Evolutionary conservation across 2,797 vertebrate species (phyloP).

Genomic region (Scomberomorus guttatus): DNA sequence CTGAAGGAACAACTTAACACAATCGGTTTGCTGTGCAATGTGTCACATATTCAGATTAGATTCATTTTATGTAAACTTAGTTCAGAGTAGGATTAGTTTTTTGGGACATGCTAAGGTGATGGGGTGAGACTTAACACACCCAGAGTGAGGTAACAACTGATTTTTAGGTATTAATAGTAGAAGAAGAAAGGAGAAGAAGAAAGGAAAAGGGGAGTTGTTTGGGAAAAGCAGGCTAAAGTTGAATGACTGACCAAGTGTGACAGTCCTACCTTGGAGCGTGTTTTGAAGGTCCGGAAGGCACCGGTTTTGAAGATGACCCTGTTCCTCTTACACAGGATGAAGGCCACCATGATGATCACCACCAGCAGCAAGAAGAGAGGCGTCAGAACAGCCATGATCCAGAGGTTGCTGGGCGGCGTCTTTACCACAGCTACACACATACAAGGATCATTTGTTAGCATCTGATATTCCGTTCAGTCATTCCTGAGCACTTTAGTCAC

Average conservation of each 20-base stretch:
- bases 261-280: constrained; percentile 91
- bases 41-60: constrained; percentile 36
- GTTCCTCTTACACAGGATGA: constrained; percentile 96
- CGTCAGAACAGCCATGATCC: constrained; percentile 96
- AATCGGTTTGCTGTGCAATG: constrained; percentile 22
- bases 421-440: constrained; percentile 91
- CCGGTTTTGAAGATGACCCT: constrained; percentile 95
- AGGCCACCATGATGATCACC: constrained; percentile 95
- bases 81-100: constrained; percentile 22
- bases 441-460: not conserved
- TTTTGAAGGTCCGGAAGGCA: constrained; percentile 93
- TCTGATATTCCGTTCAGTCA: constrained; percentile 18
- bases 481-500: constrained; percentile 2
- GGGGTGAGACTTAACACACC: not conserved
- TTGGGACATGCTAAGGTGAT: not conserved
- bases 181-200: not conserved
- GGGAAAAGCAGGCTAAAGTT: not conserved
- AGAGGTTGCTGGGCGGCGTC: constrained; percentile 94
- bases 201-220: not conserved
- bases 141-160: not conserved
- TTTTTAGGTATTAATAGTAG: constrained; percentile 5
- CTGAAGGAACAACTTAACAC: constrained; percentile 60
- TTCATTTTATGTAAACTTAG: constrained; percentile 29
- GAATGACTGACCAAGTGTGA: not conserved
- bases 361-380: constrained; percentile 93